Evolutionary conservation across 2,113 vertebrate species (phyloP), one percentile per base, ranked within the genome.

Genomic region (Salvelinus namaycush): DNA sequence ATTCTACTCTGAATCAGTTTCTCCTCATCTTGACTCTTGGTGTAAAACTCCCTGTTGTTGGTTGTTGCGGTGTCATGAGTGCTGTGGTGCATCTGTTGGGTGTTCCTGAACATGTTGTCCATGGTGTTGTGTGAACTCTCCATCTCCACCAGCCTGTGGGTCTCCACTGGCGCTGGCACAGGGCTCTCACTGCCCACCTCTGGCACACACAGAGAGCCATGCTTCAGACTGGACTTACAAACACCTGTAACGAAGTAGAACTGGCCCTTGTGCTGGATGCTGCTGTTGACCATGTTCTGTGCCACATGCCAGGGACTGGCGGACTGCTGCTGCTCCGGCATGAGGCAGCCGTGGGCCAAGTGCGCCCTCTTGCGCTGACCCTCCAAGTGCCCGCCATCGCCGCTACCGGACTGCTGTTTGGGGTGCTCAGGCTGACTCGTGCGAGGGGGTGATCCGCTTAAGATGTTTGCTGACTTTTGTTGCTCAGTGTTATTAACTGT

Each of bases 231-330:
- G 8, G 81, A 70, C 67, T 89, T 89, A 75, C 87, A 92, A 67
- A 93, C 72, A 22, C 94, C 94, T 0, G 93, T 94, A 44, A 95
- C 90, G 73, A 93, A 95, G 76, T 95, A 95, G 76, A 91, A 95
- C 68, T 92, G 93, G 18, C 93, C 93, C 76, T 95, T 94, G 66
- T 94, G 92, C 73, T 92, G 90, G 81, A 94, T 89, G 80, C 91
- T 93, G 80, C 93, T 89, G 39, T 88, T 92, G 75, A 84, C 79
- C 14, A 69, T 79, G 82, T 84, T 79, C 34, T 85, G 88, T 26
- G 75, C 62, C 0, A 62, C 14, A 48, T 39, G 89, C 76, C 34
- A 82, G 69, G 84, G 78, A 77, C 72, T 88, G 12, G 74, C 12
- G 26, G 82, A 75, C 73, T 18, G 83, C 51, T 49, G 11, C n/a